These are phyloP conservation scores for Baronia brevicornis DNA, from an alignment of 2,888 invertebrate species.

Conservation along the genomic window DNA sequence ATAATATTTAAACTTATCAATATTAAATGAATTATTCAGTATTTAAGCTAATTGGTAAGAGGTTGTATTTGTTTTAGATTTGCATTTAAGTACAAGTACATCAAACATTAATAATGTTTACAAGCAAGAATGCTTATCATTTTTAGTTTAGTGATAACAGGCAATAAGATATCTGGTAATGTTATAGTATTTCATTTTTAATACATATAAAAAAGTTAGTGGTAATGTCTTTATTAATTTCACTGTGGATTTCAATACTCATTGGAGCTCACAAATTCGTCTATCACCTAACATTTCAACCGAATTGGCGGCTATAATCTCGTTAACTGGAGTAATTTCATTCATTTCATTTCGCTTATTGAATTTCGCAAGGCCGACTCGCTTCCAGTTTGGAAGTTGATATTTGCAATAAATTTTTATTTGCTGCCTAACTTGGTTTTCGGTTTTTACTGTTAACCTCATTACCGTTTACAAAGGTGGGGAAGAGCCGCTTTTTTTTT, in stretches of 20 bases:
- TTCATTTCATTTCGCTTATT: slow-evolving; percentile 55
- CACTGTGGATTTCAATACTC: slow-evolving; percentile 31
- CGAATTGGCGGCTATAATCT: slow-evolving; percentile 44
- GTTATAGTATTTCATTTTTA: too few species aligned
- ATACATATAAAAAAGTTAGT: too few species aligned
- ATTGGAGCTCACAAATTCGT: slow-evolving; percentile 19
- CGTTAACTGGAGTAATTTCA: slow-evolving; percentile 48
- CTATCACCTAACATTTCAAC: slow-evolving; percentile 27
- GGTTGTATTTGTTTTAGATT: too few species aligned
- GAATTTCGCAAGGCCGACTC: slow-evolving; percentile 38
- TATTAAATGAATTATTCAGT: too few species aligned
- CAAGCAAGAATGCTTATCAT: too few species aligned
- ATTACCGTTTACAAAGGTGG: slow-evolving; percentile 21
- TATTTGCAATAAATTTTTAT: slow-evolving; percentile 64
- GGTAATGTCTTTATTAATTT: slow-evolving; percentile 11
- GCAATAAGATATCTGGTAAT: too few species aligned
- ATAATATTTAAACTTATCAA: too few species aligned
- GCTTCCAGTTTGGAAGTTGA: slow-evolving; percentile 37
- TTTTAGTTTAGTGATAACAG: too few species aligned
- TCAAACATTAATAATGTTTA: too few species aligned
- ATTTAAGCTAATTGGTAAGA: slow-evolving; percentile 1
- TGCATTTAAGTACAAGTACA: too few species aligned
- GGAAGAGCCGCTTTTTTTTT: slow-evolving; percentile 3
- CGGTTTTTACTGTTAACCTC: slow-evolving; percentile 39
- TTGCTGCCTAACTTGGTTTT: slow-evolving; percentile 35